Conservation (phyloP, 1,140 invertebrate species). For the Samia ricini region DNA sequence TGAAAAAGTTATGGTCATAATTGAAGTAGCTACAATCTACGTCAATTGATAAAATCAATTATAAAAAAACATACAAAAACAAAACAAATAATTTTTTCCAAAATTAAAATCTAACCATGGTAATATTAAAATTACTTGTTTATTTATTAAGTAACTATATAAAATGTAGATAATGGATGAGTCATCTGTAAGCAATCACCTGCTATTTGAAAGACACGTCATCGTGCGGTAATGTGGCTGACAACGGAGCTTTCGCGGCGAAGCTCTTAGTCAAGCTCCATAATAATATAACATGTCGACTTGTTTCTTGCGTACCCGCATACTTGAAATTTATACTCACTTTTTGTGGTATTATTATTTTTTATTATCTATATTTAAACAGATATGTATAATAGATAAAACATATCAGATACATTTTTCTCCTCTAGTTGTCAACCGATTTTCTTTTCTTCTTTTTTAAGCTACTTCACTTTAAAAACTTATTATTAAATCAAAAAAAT, state of each 20-base stretch:
- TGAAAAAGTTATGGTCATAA: too few species aligned
- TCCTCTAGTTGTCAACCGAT: too few species aligned
- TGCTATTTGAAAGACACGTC: conserved; percentile 18
- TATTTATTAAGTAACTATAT: background rate
- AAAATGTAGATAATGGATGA: conserved; percentile 9
- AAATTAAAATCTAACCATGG: background rate
- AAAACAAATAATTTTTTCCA: background rate
- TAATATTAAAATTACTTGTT: background rate
- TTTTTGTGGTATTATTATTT: background rate
- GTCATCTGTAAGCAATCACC: conserved; percentile 20
- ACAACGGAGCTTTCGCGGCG: background rate
- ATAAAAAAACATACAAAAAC: too few species aligned
- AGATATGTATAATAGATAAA: too few species aligned
- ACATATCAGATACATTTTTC: too few species aligned
- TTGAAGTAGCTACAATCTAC: too few species aligned
- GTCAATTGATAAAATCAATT: too few species aligned
- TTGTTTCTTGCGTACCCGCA: background rate
- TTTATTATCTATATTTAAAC: too few species aligned
- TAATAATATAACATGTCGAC: background rate
- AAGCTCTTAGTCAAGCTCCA: conserved; percentile 2
- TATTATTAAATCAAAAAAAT: too few species aligned
- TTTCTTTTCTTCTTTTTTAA: too few species aligned
- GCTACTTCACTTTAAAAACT: too few species aligned
- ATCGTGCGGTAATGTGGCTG: conserved; percentile 15
- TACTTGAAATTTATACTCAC: background rate